Evolutionary conservation across 1,140 invertebrate species (phyloP).

Genomic region (Drosophila saltans): DNA sequence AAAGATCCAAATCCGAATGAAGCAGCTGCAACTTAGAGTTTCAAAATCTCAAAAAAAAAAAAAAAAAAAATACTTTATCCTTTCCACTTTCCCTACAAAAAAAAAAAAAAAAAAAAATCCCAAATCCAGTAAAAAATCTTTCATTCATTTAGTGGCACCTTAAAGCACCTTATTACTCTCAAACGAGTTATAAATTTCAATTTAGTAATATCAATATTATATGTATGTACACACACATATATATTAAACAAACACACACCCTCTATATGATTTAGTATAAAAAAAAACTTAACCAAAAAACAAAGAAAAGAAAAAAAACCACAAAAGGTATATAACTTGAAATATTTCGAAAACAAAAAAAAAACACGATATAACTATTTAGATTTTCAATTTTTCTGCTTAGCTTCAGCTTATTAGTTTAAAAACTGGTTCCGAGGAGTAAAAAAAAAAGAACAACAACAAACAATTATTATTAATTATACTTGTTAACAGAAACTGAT

Average conservation of each 20-base stretch:
- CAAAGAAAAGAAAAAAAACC: conserved; percentile 5
- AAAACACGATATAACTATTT: conserved; percentile 34
- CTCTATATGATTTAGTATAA: conserved; percentile 58
- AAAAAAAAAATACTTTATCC: conserved; percentile 39
- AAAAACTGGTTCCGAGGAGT: conserved; percentile 49
- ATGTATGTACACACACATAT: conserved; percentile 40
- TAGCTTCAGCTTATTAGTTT: conserved; percentile 68
- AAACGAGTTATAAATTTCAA: conserved; percentile 59
- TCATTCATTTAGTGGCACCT: conserved; percentile 56
- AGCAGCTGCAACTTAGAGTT: conserved; percentile 70
- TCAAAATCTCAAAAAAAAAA: conserved; percentile 24
- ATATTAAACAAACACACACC: conserved; percentile 30
- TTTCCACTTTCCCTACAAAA: conserved; percentile 41
- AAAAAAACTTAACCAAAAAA: conserved; percentile 33
- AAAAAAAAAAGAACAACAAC: conserved; percentile 2
- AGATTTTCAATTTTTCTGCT: conserved; percentile 51
- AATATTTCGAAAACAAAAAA: conserved; percentile 18
- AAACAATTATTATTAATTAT: conserved; percentile 35
- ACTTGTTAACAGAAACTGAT: conserved; percentile 45
- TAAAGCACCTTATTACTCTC: conserved; percentile 48
- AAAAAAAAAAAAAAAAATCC: background rate
- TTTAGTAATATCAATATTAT: conserved; percentile 54
- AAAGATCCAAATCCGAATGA: conserved; percentile 31
- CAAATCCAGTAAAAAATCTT: background rate
- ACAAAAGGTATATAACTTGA: conserved; percentile 16